Conservation (phyloP, 2,888 invertebrate species). For the Girardia tigrina region DNA sequence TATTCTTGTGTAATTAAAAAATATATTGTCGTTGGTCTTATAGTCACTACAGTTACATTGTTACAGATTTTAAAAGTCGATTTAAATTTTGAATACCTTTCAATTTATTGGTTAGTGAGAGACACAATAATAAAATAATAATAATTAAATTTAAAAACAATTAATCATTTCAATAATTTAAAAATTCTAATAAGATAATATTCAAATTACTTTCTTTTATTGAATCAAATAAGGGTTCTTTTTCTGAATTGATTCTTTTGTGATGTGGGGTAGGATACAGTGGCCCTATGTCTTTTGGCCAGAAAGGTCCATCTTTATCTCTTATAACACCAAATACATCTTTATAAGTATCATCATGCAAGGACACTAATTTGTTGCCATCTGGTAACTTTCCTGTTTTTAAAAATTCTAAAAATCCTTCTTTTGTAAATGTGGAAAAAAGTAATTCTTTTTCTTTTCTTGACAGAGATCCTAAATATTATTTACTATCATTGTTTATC, state of each 20-base stretch:
- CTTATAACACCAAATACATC: constrained; percentile 45
- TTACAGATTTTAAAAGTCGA: no score
- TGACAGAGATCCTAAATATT: constrained; percentile 37
- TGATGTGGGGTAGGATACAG: constrained; percentile 44
- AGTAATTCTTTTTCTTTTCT: constrained; percentile 38
- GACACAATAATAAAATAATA: no score
- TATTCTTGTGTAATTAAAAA: no score
- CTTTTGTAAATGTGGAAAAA: constrained; percentile 41
- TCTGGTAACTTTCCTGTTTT: constrained; percentile 41
- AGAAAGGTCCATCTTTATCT: constrained; percentile 46
- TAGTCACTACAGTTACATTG: no score
- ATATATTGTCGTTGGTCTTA: no score
- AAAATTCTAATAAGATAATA: no score
- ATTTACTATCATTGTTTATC: constrained; percentile 32
- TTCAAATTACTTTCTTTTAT: no score
- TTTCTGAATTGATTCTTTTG: constrained; percentile 39
- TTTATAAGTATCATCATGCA: constrained; percentile 41
- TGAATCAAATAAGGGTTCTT: no score
- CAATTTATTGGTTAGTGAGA: no score
- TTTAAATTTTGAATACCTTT: no score
- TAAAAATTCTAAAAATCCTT: constrained; percentile 42
- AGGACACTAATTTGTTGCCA: constrained; percentile 40
- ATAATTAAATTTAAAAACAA: no score
- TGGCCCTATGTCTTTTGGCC: constrained; percentile 46
- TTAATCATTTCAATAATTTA: no score